phyloP scores from a whole-genome alignment of 2,113 vertebrate genomes.

The Xenopus borealis region DNA sequence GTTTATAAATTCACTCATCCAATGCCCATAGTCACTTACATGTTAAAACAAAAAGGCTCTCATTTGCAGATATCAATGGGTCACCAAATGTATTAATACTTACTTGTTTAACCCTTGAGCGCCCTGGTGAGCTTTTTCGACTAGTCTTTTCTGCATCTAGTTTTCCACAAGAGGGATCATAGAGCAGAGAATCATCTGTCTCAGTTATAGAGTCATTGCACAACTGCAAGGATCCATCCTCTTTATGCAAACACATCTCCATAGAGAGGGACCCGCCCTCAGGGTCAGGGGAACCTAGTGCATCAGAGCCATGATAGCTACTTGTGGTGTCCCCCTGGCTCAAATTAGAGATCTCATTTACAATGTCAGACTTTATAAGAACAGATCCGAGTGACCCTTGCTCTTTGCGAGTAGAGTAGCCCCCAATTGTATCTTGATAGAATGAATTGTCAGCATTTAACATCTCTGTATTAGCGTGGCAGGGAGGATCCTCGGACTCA shows the following conservation, averaged over 20 bases:
- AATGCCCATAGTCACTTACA: neutral
- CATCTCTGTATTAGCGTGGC: conserved; percentile 4
- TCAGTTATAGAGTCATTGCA: conserved; percentile 79
- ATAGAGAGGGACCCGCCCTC: conserved; percentile 78
- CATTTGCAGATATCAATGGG: too few species aligned
- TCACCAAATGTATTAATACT: conserved; percentile 2
- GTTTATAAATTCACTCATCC: too few species aligned
- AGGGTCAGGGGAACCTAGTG: conserved; percentile 76
- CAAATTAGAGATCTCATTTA: conserved; percentile 91
- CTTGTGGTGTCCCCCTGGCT: conserved; percentile 92
- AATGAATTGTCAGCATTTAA: conserved; percentile 8
- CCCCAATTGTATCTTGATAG: conserved; percentile 21
- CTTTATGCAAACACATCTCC: conserved; percentile 75
- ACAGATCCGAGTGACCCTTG: conserved; percentile 8
- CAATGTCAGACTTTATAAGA: conserved; percentile 74
- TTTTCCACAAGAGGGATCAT: conserved; percentile 74
- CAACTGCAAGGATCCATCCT: conserved; percentile 60
- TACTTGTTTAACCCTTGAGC: conserved; percentile 92
- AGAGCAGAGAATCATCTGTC: conserved; percentile 89
- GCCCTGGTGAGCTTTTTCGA: conserved; percentile 86
- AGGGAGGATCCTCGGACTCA: conserved; percentile 27
- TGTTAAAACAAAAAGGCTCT: neutral
- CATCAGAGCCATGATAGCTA: conserved; percentile 86
- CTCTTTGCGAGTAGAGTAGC: conserved; percentile 3
- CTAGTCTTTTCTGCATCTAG: conserved; percentile 83